Base-by-base conservation (phyloP, 2,113 vertebrate genomes). In the Centrocercus urophasianus region DNA sequence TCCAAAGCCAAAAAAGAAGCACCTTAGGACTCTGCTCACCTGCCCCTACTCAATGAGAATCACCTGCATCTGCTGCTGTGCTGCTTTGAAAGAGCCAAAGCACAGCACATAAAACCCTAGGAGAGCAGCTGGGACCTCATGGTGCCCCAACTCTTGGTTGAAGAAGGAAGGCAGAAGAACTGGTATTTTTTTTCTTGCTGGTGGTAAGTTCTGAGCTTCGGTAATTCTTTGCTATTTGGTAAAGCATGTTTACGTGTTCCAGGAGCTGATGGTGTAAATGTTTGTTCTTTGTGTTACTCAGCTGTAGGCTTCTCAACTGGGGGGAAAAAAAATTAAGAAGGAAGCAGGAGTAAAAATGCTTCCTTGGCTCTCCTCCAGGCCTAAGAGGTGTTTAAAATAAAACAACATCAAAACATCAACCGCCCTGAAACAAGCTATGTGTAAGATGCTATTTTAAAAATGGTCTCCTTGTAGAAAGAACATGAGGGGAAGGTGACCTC, bases 91-190 rank as follows among this genome's bases (percentile, higher is more conserved):
- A 3, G 36, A 77, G 27, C 16, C 71, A 13, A 2, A 1, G 1
- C 45, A 8, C 6, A 7, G 32, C 0, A 0, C 28, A 91, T 80
- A 96, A 96, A 94, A 71, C 3, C 85, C 64, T 20, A 4, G 0
- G 12, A 12, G 86, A 0, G 7, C 3, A 4, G 22, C 11, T 30
- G 7, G 1, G 22, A 0, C 3, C 8, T 36, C 1, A 11, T 25
- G 25, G 6, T 86, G 27, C 2, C 2, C 3, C 54, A 0, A 1
- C 5, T 2, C 4, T 4, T 5, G 19, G 5, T 5, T 77, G 13
- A 11, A 6, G 5, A 4, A 52, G 6, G 30, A 0, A 0, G 8
- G 43, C 18, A 10, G 38, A 27, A 0, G 4, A 1, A 0, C 36
- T 65, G 2, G 2, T 5, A 1, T 0, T 5, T 2, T 34, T 0